Conservation (phyloP, 2,113 vertebrate genomes). For the Pseudorasbora parva region DNA sequence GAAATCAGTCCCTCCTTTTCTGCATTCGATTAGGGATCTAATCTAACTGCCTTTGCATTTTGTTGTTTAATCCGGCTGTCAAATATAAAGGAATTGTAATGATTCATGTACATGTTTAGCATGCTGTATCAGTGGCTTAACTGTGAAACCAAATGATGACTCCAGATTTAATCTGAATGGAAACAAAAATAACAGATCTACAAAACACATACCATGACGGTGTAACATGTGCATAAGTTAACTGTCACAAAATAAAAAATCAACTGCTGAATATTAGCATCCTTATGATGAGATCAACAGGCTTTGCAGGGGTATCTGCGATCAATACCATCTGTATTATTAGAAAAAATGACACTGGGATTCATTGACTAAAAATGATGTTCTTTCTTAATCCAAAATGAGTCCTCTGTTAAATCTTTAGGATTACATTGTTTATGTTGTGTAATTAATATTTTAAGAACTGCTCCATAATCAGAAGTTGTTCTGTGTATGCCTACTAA, state of each 20-base stretch:
- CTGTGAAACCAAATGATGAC: not conserved
- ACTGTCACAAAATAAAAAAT: not conserved
- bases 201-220: not conserved
- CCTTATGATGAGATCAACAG: not conserved
- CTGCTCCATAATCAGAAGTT: not conserved
- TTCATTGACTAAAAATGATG: not conserved
- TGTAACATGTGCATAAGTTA: not conserved
- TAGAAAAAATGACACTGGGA: not conserved
- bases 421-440: not conserved
- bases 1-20: slow-evolving; percentile 5
- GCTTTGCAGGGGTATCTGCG: not conserved
- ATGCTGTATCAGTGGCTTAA: not conserved
- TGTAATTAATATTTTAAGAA: not conserved
- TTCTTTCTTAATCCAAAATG: not conserved
- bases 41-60: slow-evolving; percentile 26
- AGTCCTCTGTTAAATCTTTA: not conserved
- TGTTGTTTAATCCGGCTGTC: slow-evolving; percentile 16
- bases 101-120: not conserved
- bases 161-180: not conserved
- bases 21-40: slow-evolving; percentile 21
- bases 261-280: not conserved
- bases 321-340: not conserved
- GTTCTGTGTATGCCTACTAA: not conserved
- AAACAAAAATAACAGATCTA: not conserved
- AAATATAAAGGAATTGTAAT: slow-evolving; percentile 2